Evolutionary conservation across 2,113 vertebrate species (phyloP).

Genomic region (Sisor rabdophorus): DNA sequence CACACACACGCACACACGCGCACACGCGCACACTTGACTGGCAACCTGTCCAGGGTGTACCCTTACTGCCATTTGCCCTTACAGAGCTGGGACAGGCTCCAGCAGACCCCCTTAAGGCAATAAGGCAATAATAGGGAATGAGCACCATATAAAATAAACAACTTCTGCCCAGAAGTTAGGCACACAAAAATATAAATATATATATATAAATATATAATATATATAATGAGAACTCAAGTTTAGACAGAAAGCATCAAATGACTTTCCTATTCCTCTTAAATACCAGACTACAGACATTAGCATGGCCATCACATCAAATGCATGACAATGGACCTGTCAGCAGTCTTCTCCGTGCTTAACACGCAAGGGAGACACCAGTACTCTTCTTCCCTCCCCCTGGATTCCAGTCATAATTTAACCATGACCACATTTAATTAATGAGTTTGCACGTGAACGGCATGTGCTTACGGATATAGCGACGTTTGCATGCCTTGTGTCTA

Average conservation of each 20-base stretch:
- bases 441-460: slow-evolving; percentile 33
- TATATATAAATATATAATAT: not conserved
- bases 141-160: no score
- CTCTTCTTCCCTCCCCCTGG: slow-evolving; percentile 32
- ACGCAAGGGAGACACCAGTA: slow-evolving; percentile 32
- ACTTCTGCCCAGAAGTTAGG: slow-evolving; percentile 20
- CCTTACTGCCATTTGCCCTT: no score
- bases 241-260: slow-evolving; percentile 46
- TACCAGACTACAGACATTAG: slow-evolving; percentile 38
- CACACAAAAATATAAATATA: slow-evolving; percentile 6
- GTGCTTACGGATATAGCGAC: slow-evolving; percentile 26
- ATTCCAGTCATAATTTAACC: slow-evolving; percentile 42
- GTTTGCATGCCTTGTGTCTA: not conserved
- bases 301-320: slow-evolving; percentile 28
- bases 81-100: no score
- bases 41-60: no score
- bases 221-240: slow-evolving; percentile 24
- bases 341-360: slow-evolving; percentile 27
- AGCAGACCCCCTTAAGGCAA: no score
- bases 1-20: no score
- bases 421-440: slow-evolving; percentile 44
- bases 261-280: slow-evolving; percentile 51
- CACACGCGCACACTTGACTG: no score
- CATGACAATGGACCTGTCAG: slow-evolving; percentile 47
- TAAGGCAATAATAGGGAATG: no score